Conservation (phyloP, 2,113 vertebrate species). For the Coturnix japonica region DNA sequence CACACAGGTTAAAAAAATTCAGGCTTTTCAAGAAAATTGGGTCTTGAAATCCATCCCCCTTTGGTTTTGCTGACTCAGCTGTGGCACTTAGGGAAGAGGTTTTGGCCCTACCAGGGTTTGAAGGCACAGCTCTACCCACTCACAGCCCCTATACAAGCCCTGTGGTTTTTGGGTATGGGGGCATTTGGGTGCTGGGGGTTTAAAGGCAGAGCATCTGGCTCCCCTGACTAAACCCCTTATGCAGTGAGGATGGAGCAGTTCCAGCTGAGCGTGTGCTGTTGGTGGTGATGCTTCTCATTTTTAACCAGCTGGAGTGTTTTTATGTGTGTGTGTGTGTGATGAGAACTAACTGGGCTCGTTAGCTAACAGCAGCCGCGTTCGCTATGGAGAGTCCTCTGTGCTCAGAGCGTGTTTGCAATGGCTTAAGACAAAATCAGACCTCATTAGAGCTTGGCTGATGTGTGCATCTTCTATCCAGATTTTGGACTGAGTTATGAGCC, state of each 20-base stretch:
- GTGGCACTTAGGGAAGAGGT: neutral
- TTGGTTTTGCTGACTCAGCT: neutral
- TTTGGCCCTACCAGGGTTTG: neutral
- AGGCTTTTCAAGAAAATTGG: neutral
- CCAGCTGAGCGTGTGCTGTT: neutral
- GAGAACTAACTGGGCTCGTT: constrained; percentile 66
- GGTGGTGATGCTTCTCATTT: neutral
- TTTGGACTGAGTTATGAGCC: neutral
- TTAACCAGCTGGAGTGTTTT: constrained; percentile 70
- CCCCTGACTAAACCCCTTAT: neutral
- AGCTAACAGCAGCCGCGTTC: neutral
- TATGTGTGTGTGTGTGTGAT: constrained; percentile 42
- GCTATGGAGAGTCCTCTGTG: neutral
- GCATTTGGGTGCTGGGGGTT: neutral
- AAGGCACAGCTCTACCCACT: neutral
- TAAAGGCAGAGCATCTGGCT: neutral
- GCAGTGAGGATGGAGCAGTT: neutral
- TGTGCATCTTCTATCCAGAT: neutral
- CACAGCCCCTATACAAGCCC: neutral
- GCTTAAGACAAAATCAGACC: neutral
- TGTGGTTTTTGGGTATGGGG: neutral
- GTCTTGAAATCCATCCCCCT: neutral
- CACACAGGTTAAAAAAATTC: neutral
- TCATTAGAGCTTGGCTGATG: neutral
- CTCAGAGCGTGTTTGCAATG: neutral